Evolutionary conservation across 2,797 vertebrate species (phyloP), one percentile per base, ranked within the genome.

Genomic region (Xiphorhynchus erythropygius): DNA sequence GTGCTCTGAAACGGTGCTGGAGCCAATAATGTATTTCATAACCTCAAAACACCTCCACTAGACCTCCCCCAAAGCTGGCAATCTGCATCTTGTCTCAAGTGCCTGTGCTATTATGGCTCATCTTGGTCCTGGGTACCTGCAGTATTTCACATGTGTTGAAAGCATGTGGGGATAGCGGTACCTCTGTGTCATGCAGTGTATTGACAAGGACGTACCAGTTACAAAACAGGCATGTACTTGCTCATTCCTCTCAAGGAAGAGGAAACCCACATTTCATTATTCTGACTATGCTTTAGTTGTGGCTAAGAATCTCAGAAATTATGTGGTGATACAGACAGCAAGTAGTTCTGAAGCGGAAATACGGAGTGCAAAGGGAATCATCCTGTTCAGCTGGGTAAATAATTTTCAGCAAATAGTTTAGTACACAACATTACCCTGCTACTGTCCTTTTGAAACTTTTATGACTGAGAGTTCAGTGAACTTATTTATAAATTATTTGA

Each of bases 361-460:
- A 39, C 0, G 12, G 32, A 67, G 16, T 44, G 71, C 41, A 64
- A 73, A 94, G 30, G 32, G 21, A 78, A 92, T 49, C 75, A 63
- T 37, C 28, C 27, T 63, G 27, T 62, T 92, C 44, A 83, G 27
- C 12, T 63, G 28, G 71, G 41, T 46, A 33, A 91, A 76, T 57
- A 57, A 76, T 56, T 65, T 81, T 84, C 39, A 87, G 42, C 49
- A 92, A 84, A 56, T 44, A 46, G 41, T 57, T 68, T 37, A 56
- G 42, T 87, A 57, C 16, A 50, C 7, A 71, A 70, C 9, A 83
- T 74, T 59, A 93, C 12, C 28, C 23, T 32, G 30, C 53, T 89
- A 53, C 14, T 92, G 44, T 82, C 53, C 39, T 87, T 91, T 70
- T 57, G 21, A 80, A 90, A 91, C 13, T 60, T 78, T 49, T 74